Base-by-base conservation (phyloP, 2,797 vertebrate species). In the Hemibagrus guttatus region DNA sequence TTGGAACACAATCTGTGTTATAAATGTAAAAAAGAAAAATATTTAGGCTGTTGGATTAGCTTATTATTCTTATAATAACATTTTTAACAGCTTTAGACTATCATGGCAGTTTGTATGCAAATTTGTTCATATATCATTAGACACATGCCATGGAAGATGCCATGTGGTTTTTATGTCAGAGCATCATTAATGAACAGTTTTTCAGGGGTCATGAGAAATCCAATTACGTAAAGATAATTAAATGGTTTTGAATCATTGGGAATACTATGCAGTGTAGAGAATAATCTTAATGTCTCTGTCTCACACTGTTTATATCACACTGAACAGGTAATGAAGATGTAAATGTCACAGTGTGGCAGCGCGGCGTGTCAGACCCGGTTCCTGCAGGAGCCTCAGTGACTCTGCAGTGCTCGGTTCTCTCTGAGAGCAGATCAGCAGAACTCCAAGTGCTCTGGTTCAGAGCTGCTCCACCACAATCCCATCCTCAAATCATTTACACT, bases 381-480 rank as follows among this genome's bases (percentile, higher is more conserved):
- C 46, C 72, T 75, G 72, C 42, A 75, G 72, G 72, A 54, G 26
- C 46, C 16, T 54, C 72, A 75, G 72, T 75, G 72, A 75, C 31
- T 69, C 68, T 68, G 64, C 64, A 35, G 64, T 68, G 64, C 64
- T 68, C 31, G 28, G 31, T 68, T 68, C 69, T 72, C 39, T 72
- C 39, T 72, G 64, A 68, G 28, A 68, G 64, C 64, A 84, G 11
- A 87, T 59, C 84, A 81, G 56, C 61, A 52, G 84, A 86, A 17
- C 82, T 90, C 56, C 82, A 13, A 81, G 84, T 90, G 83, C 84
- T 90, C 85, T 90, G 89, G 89, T 87, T 90, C 84, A 85, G 61
- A 90, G 54, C 86, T 84, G 64, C 64, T 66, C 78, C 84, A 66
- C 61, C 46, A 84, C 68, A 82, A 85, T 64, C 88, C 56, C 56